phyloP scores from a whole-genome alignment of 2,113 vertebrate species.

The Coptodon rendalli region DNA sequence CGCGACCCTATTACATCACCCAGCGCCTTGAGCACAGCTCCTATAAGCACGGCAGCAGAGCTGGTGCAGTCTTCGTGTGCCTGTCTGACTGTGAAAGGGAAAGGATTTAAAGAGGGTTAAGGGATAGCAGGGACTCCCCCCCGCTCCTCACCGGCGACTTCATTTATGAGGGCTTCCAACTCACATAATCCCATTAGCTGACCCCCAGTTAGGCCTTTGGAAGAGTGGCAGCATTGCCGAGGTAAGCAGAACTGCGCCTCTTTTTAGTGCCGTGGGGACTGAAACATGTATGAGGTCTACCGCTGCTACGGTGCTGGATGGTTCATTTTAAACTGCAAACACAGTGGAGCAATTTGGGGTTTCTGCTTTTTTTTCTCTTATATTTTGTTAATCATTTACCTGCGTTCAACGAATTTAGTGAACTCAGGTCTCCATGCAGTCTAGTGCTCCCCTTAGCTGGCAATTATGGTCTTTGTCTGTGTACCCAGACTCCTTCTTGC shows the following conservation, averaged over 20 bases:
- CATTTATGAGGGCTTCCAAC: constrained; percentile 59
- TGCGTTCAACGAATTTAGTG: neutral
- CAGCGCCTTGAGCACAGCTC: neutral
- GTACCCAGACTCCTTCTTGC: neutral
- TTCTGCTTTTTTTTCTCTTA: neutral
- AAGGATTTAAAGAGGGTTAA: constrained; percentile 58
- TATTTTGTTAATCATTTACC: neutral
- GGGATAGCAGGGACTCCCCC: constrained; percentile 37
- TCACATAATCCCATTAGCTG: constrained; percentile 65
- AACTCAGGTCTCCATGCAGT: neutral
- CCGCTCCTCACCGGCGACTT: constrained; percentile 53
- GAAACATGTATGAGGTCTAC: neutral
- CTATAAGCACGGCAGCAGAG: neutral
- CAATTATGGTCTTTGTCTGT: neutral
- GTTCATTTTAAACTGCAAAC: neutral
- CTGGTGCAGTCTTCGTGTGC: constrained; percentile 15
- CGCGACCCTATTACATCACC: constrained; percentile 11
- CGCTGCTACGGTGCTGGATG: neutral
- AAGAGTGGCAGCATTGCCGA: constrained; percentile 25
- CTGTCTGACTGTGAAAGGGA: constrained; percentile 44
- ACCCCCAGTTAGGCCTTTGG: constrained; percentile 39
- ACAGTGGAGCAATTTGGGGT: neutral
- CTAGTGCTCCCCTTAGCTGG: neutral
- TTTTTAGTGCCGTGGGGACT: constrained; percentile 5
- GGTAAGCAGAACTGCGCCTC: constrained; percentile 23